phyloP scores from a whole-genome alignment of 1,140 invertebrate genomes.

The Drosophila mayri region DNA sequence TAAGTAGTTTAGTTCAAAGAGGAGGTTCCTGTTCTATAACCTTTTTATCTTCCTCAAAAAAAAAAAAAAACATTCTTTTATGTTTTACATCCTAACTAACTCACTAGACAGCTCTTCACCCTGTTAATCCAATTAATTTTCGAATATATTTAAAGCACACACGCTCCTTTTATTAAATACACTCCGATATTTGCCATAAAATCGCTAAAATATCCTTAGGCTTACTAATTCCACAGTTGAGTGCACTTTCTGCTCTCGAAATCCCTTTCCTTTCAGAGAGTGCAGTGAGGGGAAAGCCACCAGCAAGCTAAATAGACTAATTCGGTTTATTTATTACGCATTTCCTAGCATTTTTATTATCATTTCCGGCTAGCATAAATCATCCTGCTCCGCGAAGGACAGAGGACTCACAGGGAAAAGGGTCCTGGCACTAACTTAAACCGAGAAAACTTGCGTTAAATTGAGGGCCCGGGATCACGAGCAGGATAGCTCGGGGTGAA shows the following conservation, averaged over 20 bases:
- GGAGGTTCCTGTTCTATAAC: not conserved
- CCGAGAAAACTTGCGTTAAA: conserved; percentile 72
- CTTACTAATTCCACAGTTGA: conserved; percentile 46
- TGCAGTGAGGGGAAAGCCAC: conserved; percentile 59
- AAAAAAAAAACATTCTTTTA: not conserved
- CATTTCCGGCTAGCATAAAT: conserved; percentile 79
- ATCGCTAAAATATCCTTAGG: conserved; percentile 7
- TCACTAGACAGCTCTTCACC: not conserved
- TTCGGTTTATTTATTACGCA: conserved; percentile 81
- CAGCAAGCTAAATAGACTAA: conserved; percentile 57
- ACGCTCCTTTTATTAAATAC: not conserved
- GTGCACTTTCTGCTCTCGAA: conserved; percentile 27
- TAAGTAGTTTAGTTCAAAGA: too few relatives aligned
- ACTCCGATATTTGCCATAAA: conserved; percentile 1
- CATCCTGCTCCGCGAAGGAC: conserved; percentile 41
- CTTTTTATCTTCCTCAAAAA: not conserved
- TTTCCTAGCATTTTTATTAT: conserved; percentile 82
- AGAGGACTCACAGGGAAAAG: not conserved
- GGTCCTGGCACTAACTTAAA: conserved; percentile 28
- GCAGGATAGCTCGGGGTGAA: conserved; percentile 28
- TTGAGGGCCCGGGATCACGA: conserved; percentile 43
- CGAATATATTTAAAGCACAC: not conserved
- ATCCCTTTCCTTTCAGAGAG: conserved; percentile 14
- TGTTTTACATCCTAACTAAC: too few relatives aligned
- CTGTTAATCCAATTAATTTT: conserved; percentile 12